phyloP scores from a whole-genome alignment of 1,140 invertebrate species.

The Ganaspis sp. region DNA sequence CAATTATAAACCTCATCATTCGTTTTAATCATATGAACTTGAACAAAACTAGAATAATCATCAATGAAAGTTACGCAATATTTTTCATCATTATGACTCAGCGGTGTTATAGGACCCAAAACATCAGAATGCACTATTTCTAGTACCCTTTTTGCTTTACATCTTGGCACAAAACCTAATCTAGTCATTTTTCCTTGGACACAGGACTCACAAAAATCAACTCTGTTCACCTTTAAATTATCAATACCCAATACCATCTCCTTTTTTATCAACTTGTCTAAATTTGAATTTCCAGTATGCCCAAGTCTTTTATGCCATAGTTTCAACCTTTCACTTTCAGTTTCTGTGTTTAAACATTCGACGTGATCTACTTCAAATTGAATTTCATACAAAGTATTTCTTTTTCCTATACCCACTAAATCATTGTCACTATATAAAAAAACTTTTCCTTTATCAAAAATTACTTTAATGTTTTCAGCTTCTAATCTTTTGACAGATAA shows the following conservation, averaged over 20 bases:
- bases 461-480: neutral
- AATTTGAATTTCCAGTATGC: neutral
- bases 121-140: constrained; percentile 24
- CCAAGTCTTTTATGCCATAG: constrained; percentile 35
- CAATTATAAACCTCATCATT: constrained; percentile 58
- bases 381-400: neutral
- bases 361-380: neutral
- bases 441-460: neutral
- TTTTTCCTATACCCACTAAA: neutral
- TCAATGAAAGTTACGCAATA: constrained; percentile 64
- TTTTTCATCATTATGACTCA: constrained; percentile 51
- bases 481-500: neutral
- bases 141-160: neutral
- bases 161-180: neutral
- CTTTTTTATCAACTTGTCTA: constrained; percentile 2
- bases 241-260: constrained; percentile 2
- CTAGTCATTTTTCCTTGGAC: constrained; percentile 25
- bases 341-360: neutral
- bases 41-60: constrained; percentile 51
- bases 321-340: neutral
- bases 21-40: constrained; percentile 57
- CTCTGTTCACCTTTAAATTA: neutral
- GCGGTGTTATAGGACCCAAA: constrained; percentile 55
- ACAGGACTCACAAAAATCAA: constrained; percentile 23
- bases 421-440: neutral